These are phyloP conservation scores for Prunella himalayana DNA, from an alignment of 2,113 vertebrate species.

Conservation along the genomic window DNA sequence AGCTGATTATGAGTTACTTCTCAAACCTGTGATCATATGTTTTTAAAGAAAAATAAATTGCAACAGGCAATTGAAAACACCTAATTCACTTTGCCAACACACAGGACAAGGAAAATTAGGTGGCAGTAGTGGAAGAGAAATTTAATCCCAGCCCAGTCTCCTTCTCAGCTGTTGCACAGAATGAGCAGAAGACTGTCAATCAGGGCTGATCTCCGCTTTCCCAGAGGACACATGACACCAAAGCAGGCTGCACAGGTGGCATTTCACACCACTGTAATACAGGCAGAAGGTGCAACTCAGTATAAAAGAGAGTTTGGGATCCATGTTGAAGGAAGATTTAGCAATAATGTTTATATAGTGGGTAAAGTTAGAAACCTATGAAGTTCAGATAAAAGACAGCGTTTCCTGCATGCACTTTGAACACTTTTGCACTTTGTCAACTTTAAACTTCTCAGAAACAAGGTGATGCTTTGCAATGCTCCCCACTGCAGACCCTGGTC, in stretches of 20 bases:
- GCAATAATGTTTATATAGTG: background rate
- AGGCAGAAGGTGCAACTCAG: background rate
- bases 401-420: accelerated
- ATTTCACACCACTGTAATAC: background rate
- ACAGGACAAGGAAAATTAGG: background rate
- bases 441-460: background rate
- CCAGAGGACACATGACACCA: background rate
- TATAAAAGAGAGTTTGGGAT: background rate
- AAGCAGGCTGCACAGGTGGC: background rate
- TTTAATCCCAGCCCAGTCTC: background rate
- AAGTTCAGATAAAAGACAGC: background rate
- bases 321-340: background rate
- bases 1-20: background rate
- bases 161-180: background rate
- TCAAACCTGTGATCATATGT: background rate
- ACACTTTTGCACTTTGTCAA: background rate
- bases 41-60: background rate
- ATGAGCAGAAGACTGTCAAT: background rate
- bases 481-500: background rate
- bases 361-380: background rate
- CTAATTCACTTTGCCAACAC: background rate
- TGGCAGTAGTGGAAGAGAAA: background rate
- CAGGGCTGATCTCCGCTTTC: background rate
- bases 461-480: background rate
- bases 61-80: background rate